Percentiles rank a stretch among this genome's conserved stretches.
These are phyloP conservation scores for Holothuria glaberrima DNA, from an alignment of 35 echinoderm and acorn worm species.

Conservation along the genomic window DNA sequence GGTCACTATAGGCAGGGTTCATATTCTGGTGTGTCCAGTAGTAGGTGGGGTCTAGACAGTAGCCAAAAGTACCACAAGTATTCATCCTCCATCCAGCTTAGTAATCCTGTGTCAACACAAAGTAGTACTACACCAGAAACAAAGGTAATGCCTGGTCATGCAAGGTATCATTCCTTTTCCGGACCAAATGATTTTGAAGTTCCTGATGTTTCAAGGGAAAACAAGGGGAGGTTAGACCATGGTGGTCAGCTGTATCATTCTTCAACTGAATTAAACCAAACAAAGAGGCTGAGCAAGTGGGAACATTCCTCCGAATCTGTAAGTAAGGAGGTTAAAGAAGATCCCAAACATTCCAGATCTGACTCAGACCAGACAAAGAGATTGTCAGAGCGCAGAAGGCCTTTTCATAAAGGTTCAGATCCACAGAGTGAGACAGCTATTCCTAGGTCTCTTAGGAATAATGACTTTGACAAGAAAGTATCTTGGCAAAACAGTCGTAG, in stretches of 20 bases:
- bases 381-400: not conserved
- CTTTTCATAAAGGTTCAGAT: not conserved
- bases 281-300: not conserved
- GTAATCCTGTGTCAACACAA: not conserved
- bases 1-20: constrained; percentile 28
- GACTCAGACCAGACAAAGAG: constrained; percentile 22
- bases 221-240: not conserved
- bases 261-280: not conserved
- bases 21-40: not conserved
- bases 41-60: not conserved
- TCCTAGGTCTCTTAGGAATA: not conserved
- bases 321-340: not conserved
- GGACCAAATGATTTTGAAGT: constrained; percentile 10
- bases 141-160: not conserved
- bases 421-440: not conserved
- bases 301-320: not conserved
- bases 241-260: not conserved
- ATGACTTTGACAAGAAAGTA: not conserved
- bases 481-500: not conserved
- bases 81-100: constrained; percentile 10
- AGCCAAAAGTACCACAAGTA: constrained; percentile 9
- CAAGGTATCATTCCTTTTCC: constrained; percentile 11
- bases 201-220: constrained; percentile 56
- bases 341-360: constrained; percentile 39
- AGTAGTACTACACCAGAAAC: constrained; percentile 36